Evolutionary conservation across 2,888 invertebrate genomes (phyloP).

Genomic region (Resseliella maxima): DNA sequence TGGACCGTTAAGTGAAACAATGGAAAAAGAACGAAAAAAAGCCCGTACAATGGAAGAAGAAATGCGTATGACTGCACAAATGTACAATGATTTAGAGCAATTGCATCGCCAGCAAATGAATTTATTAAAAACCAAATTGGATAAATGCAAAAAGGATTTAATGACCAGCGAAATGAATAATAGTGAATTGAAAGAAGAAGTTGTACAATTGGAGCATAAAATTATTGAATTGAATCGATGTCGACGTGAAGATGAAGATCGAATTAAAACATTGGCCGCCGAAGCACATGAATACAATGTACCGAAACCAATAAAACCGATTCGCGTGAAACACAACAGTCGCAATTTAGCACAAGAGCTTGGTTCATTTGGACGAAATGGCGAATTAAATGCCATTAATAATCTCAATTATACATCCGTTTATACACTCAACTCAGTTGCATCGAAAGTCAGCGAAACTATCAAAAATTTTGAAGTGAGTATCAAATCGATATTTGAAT

Average conservation of each 20-base stretch:
- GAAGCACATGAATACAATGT: slow-evolving; percentile 63
- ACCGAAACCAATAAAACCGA: background rate
- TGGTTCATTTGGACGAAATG: slow-evolving; percentile 3
- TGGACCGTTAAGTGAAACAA: slow-evolving; percentile 63
- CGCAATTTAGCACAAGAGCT: slow-evolving; percentile 55
- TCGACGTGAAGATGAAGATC: slow-evolving; percentile 71
- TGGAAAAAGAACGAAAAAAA: slow-evolving; percentile 66
- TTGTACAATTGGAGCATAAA: slow-evolving; percentile 73
- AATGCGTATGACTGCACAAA: slow-evolving; percentile 68
- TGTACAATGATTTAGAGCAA: slow-evolving; percentile 68
- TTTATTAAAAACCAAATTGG: slow-evolving; percentile 69
- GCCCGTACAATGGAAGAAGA: slow-evolving; percentile 69
- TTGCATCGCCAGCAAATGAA: slow-evolving; percentile 69
- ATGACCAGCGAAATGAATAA: slow-evolving; percentile 77
- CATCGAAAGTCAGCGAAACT: slow-evolving; percentile 33
- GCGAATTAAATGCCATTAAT: background rate
- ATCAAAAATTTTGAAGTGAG: slow-evolving; percentile 54
- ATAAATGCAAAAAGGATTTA: slow-evolving; percentile 70
- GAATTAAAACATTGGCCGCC: slow-evolving; percentile 71
- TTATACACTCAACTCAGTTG: slow-evolving; percentile 36
- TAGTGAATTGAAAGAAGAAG: slow-evolving; percentile 77
- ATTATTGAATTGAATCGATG: slow-evolving; percentile 71
- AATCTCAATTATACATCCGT: slow-evolving; percentile 51
- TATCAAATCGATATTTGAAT: background rate
- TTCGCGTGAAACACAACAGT: slow-evolving; percentile 20